Percentiles rank a stretch among this genome's conserved stretches.
Evolutionary conservation across 2,888 invertebrate genomes (phyloP).

Genomic region (Platynereis dumerilii): DNA sequence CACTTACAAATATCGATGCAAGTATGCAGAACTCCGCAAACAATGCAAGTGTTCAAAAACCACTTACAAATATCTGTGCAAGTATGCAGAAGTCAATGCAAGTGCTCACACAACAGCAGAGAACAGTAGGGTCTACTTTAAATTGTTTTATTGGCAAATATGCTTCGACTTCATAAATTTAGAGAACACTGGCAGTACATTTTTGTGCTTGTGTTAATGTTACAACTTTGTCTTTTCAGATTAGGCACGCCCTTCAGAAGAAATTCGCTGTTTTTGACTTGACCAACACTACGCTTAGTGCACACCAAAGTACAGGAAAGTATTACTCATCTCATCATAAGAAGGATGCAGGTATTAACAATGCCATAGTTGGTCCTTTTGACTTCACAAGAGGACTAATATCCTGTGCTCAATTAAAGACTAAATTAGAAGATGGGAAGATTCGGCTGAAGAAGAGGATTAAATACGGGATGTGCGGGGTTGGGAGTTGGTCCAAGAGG

Average conservation of each 20-base stretch:
- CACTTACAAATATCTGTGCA: no score
- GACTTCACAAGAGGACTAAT: conserved; percentile 6
- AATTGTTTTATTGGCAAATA: no score
- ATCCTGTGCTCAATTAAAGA: conserved; percentile 3
- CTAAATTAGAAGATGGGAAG: not conserved
- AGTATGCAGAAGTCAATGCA: no score
- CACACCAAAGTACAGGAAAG: not conserved
- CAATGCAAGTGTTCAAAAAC: no score
- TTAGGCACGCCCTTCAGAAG: not conserved
- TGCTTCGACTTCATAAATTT: no score
- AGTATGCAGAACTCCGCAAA: no score
- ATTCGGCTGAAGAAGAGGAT: conserved; percentile 8
- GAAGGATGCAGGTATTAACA: not conserved
- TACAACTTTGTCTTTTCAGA: no score
- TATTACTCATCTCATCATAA: not conserved
- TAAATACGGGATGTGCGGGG: conserved; percentile 11
- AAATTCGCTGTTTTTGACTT: not conserved
- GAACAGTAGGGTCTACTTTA: no score
- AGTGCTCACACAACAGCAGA: no score
- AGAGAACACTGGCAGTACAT: no score
- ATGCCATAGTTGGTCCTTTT: not conserved
- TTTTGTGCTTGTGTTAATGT: no score
- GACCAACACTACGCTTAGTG: not conserved
- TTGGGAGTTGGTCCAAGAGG: conserved; percentile 1
- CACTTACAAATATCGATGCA: no score